Evolutionary conservation across 2,888 invertebrate species (phyloP), one percentile per base, ranked within the genome.

Genomic region (Autographa gamma): DNA sequence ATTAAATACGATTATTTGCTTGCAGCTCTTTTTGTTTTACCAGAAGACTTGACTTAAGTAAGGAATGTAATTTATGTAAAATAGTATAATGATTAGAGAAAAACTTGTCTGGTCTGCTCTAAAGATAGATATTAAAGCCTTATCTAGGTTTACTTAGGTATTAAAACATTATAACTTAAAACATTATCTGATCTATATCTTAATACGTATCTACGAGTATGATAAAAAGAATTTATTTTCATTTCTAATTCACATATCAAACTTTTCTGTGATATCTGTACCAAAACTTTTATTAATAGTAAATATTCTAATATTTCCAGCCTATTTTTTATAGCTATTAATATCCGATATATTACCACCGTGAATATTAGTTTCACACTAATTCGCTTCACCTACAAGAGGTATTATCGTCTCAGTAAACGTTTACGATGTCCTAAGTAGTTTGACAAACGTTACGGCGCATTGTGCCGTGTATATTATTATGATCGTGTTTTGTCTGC

Each of bases 401-500:
- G 66, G 69, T 67, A 74, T 68, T 74, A 74, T 71, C 64, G 69
- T 63, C 43, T 74, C 58, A 58, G 72, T 72, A 71, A 79, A 77
- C 75, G 72, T 72, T 82, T 82, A 77, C 69, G 71, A 71, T 75
- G 63, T 63, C 60, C 56, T 74, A 74, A 83, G 76, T 75, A 68
- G 70, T 77, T 74, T 67, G 79, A 76, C 76, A 81, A 80, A 80
- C 75, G 76, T 78, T 82, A 77, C 77, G 77, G 77, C 74, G 76
- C 75, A 71, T 76, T 77, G 74, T 77, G 72, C 63, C 48, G 63
- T 67, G 74, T 81, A 78, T 83, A 83, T 81, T 81, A 83, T 85
- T 85, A 85, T 82, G 86, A 86, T 86, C 87, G 82, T 87, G 87
- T 88, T 83, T 76, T 83, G 81, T 83, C 78, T 64, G 76, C 78